Evolutionary conservation across 2,797 vertebrate species (phyloP).

Genomic region (Phoeniculus purpureus): DNA sequence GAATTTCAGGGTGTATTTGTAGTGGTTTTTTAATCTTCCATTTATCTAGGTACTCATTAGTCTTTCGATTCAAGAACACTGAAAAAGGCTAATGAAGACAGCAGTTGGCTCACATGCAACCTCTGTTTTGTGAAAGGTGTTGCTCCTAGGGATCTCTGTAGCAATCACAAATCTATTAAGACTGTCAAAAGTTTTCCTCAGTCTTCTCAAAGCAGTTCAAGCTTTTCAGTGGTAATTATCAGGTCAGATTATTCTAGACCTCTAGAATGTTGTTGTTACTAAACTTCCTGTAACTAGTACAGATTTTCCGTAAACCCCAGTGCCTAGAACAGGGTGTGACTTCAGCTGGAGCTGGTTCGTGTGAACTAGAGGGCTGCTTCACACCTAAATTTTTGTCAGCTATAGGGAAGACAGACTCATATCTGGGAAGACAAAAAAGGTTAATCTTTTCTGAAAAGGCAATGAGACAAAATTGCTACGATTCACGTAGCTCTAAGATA

Average conservation of each 20-base stretch:
- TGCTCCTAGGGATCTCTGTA: not conserved
- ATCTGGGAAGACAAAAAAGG: not conserved
- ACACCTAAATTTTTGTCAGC: not conserved
- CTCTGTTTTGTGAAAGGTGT: not conserved
- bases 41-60: not conserved
- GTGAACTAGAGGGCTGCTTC: not conserved
- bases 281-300: not conserved
- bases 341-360: not conserved
- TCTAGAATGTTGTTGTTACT: not conserved
- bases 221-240: not conserved
- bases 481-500: constrained; percentile 57
- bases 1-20: not conserved
- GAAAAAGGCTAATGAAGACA: not conserved
- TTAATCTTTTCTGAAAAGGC: constrained; percentile 55
- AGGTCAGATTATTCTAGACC: not conserved
- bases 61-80: not conserved
- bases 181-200: not conserved
- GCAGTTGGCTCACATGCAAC: not conserved
- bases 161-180: not conserved
- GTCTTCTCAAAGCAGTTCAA: not conserved
- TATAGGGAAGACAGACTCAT: not conserved
- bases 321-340: not conserved
- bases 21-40: not conserved
- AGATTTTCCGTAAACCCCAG: not conserved
- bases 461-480: constrained; percentile 45